Evolutionary conservation across 1,140 invertebrate species (phyloP).

Genomic region (Trypoxylus dichotomus): DNA sequence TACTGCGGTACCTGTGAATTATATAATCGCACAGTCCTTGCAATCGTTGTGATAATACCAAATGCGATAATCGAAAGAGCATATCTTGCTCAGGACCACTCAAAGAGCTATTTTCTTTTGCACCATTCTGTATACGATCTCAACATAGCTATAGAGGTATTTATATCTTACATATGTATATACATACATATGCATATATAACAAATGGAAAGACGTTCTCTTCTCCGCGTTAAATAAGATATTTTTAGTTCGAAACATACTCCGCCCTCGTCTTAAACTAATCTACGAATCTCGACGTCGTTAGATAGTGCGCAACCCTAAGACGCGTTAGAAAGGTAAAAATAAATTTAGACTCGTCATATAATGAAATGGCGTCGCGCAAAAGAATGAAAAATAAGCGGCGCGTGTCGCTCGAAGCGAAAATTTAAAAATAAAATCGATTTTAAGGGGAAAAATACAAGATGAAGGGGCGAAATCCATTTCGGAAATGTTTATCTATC

Average conservation of each 20-base stretch:
- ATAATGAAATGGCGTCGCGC: conserved; percentile 6
- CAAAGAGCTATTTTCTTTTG: too few species aligned
- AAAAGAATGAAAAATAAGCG: conserved; percentile 8
- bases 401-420: not conserved
- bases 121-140: too few species aligned
- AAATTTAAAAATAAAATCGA: conserved; percentile 18
- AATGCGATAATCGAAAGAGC: too few species aligned
- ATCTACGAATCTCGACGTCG: conserved; percentile 9
- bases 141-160: not conserved
- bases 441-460: not conserved
- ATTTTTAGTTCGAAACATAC: not conserved
- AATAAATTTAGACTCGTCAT: not conserved
- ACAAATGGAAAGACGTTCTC: not conserved
- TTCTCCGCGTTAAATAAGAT: not conserved
- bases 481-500: not conserved
- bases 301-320: conserved; percentile 5
- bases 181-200: not conserved
- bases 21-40: too few species aligned
- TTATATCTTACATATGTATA: not conserved
- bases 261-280: not conserved
- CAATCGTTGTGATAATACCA: too few species aligned
- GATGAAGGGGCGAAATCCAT: not conserved
- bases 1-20: too few species aligned
- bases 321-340: not conserved
- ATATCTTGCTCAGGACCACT: too few species aligned